Evolutionary conservation across 2,113 vertebrate species (phyloP), one percentile per base, ranked within the genome.

Genomic region (Toxostoma redivivum): DNA sequence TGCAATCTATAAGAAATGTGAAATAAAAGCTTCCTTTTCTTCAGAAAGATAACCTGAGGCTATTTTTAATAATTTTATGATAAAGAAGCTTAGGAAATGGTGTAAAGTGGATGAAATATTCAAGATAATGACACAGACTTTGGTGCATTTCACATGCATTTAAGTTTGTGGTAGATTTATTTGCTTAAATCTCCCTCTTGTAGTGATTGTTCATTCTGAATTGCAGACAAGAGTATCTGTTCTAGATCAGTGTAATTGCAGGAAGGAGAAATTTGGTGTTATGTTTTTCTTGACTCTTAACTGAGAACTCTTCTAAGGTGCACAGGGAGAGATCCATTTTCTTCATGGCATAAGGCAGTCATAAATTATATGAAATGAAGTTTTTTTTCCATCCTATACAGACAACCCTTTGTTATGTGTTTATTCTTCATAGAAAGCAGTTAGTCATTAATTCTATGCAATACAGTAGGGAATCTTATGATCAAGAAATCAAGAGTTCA

Each of bases 401-500:
- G 90, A 79, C 40, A 82, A 65, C 13, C n/a, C n/a, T 86, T 86
- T 84, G 69, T 92, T 80, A 24, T 38, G 44, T 89, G 73, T 89
- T 81, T 85, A 20, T 82, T 81, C 81, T 95, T 86, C 54, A 35
- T 13, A 60, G 42, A 40, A 94, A 76, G 73, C n/a, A 81, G 45
- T 78, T 47, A 91, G 53, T 81, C 44, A 77, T 95, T 86, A 85
- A 85, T 91, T 70, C 81, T 73, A 15, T 0, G 20, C 54, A 92
- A 35, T 77, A 28, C 40, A 79, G 22, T 23, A 35, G 86, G 53
- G 74, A 79, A 45, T 72, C 56, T 61, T 42, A 50, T 44, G 72
- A 89, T 87, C 22, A 48, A 79, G 80, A 88, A 91, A 87, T 77
- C 45, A 91, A 76, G 86, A 89, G 47, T 93, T 92, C 80, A 89